These are phyloP conservation scores for Eupsittula cactorum DNA, from an alignment of 2,113 vertebrate species.

Conservation along the genomic window DNA sequence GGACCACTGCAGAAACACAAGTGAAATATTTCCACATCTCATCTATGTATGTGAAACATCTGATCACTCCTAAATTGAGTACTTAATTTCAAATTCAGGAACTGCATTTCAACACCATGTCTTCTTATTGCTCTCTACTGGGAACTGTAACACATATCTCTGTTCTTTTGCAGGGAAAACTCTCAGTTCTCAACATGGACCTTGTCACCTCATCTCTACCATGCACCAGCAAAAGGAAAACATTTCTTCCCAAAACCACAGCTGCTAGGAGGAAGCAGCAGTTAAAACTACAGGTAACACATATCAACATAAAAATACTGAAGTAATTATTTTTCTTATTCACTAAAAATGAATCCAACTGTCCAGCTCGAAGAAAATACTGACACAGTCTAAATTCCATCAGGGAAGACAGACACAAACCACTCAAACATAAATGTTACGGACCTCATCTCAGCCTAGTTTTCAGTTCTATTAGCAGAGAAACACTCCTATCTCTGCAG, in stretches of 20 bases:
- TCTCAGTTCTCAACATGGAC: neutral
- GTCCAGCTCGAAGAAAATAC: neutral
- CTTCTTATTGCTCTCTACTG: neutral
- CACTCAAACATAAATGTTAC: neutral
- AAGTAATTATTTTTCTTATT: neutral
- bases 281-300: neutral
- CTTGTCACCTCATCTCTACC: neutral
- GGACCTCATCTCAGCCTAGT: neutral
- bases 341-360: neutral
- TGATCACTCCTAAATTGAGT: neutral
- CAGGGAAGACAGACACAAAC: neutral
- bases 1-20: neutral
- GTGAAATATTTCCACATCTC: neutral
- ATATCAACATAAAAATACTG: neutral
- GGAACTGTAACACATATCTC: neutral
- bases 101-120: neutral
- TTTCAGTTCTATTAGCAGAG: neutral
- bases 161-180: neutral
- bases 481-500: neutral
- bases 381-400: neutral
- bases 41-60: neutral
- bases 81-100: neutral
- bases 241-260: neutral
- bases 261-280: neutral
- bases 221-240: neutral